Conservation (phyloP, 2,797 vertebrate species). For the Hippopotamyrus pictus region DNA sequence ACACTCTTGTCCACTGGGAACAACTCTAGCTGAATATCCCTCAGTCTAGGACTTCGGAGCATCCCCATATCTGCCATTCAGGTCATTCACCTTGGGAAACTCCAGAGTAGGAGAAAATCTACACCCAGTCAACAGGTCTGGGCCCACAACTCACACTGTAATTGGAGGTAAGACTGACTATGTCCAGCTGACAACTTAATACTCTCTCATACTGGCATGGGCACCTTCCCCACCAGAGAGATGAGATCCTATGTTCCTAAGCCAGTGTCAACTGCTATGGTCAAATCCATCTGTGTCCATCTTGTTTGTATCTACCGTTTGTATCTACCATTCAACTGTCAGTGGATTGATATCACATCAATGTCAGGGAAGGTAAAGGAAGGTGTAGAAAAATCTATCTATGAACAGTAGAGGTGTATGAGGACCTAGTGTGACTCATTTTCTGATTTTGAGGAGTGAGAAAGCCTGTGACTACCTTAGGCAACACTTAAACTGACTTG, state of each 20-base stretch:
- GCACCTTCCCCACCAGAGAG: neutral
- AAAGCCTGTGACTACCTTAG: neutral
- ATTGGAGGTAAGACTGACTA: neutral
- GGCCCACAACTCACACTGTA: neutral
- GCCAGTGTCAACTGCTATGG: neutral
- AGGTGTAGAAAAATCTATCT: neutral
- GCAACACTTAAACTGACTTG: neutral
- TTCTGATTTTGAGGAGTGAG: neutral
- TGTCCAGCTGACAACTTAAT: neutral
- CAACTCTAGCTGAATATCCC: neutral
- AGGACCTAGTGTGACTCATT: neutral
- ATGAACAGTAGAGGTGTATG: neutral
- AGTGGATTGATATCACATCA: neutral
- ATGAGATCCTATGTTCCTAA: neutral
- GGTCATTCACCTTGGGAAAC: neutral
- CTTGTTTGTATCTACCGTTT: neutral
- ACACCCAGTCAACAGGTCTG: neutral
- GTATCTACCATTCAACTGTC: no score
- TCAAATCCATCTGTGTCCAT: neutral
- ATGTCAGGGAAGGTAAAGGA: neutral
- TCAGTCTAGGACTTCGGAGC: neutral
- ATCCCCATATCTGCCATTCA: neutral
- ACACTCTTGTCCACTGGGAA: neutral
- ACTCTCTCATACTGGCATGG: neutral
- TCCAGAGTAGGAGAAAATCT: neutral